Conservation (phyloP, 2,113 vertebrate species). For the Centrocercus urophasianus region DNA sequence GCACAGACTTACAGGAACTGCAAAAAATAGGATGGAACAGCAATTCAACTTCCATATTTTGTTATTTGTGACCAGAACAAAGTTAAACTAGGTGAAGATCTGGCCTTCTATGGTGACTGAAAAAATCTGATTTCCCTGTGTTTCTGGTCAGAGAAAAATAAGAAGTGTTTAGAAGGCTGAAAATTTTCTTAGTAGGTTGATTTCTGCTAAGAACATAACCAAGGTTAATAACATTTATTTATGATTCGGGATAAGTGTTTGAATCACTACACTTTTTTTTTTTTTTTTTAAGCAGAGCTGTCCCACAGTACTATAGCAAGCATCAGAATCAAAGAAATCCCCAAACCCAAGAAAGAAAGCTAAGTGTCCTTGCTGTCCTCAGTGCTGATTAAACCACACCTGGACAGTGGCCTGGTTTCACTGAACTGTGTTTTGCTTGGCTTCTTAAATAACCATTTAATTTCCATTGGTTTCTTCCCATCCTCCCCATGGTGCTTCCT, state of each 20-base stretch:
- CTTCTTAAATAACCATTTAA: not conserved
- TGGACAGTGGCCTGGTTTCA: not conserved
- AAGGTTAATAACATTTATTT: not conserved
- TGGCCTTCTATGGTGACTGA: fast-evolving
- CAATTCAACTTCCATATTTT: not conserved
- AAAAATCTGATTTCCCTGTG: not conserved
- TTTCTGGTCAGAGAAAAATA: fast-evolving
- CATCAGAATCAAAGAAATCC: not conserved
- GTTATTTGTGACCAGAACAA: not conserved
- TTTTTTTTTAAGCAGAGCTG: not conserved
- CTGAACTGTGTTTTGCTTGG: not conserved
- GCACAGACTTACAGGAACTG: not conserved
- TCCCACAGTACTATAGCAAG: not conserved
- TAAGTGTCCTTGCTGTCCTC: not conserved
- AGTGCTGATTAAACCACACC: not conserved
- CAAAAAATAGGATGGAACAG: not conserved
- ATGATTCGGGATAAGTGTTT: not conserved
- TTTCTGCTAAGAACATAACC: not conserved
- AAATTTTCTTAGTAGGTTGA: not conserved
- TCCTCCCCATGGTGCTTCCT: not conserved
- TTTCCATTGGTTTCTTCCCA: not conserved
- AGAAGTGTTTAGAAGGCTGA: not conserved
- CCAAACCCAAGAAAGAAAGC: not conserved
- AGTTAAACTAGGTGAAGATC: not conserved
- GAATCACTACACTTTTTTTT: not conserved